Percentiles rank a stretch among this genome's conserved stretches.
These are phyloP conservation scores for Dipodomys merriami DNA, from an alignment of 2,113 vertebrate genomes.

Conservation along the genomic window DNA sequence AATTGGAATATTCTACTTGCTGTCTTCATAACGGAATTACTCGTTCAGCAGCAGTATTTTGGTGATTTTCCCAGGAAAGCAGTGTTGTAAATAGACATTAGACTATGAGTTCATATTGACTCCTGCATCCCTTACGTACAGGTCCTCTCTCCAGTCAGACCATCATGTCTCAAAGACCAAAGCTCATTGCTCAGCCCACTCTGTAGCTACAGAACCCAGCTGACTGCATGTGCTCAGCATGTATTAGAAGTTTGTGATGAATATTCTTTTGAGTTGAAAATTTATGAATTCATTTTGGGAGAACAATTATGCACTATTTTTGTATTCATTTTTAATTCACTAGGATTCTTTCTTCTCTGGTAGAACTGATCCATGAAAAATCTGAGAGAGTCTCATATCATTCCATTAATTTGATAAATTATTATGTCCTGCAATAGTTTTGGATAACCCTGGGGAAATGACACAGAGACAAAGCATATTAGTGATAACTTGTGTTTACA, in stretches of 20 bases:
- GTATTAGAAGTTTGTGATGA: not conserved
- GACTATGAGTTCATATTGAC: not conserved
- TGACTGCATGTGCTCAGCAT: not conserved
- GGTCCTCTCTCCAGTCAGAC: not conserved
- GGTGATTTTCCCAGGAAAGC: not conserved
- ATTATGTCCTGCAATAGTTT: slow-evolving; percentile 47
- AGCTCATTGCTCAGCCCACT: not conserved
- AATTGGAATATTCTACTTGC: not conserved
- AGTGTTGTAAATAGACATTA: not conserved
- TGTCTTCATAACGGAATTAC: not conserved
- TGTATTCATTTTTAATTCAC: slow-evolving; percentile 44
- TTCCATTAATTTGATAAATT: slow-evolving; percentile 70
- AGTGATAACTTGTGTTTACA: slow-evolving; percentile 53
- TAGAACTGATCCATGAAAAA: slow-evolving; percentile 28
- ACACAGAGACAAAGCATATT: slow-evolving; percentile 39
- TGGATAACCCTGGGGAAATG: slow-evolving; percentile 26
- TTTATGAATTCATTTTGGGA: slow-evolving; percentile 51
- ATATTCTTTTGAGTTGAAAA: slow-evolving; percentile 16
- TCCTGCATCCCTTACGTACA: not conserved
- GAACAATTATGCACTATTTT: slow-evolving; percentile 43
- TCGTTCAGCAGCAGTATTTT: slow-evolving; percentile 36
- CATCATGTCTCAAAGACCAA: not conserved
- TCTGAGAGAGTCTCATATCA: not conserved
- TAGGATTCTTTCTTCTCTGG: slow-evolving; percentile 47
- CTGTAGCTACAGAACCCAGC: not conserved